Conservation (phyloP, 2,113 vertebrate species). For the Cathartes aura region DNA sequence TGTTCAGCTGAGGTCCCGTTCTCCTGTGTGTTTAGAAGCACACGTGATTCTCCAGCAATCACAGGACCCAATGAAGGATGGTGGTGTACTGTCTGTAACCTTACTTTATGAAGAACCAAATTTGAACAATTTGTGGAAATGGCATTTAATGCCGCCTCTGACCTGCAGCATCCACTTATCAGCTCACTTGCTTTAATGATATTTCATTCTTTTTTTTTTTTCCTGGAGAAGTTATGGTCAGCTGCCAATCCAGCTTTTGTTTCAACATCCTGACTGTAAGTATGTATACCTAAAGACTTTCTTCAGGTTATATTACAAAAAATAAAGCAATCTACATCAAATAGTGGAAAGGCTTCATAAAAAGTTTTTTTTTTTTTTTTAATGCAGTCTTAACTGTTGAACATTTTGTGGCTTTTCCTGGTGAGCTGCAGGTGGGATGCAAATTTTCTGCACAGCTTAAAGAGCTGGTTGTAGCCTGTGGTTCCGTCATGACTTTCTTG, state of each 20-base stretch:
- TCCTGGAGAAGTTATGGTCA: not conserved
- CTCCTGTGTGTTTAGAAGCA: not conserved
- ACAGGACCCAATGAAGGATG: not conserved
- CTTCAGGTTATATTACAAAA: not conserved
- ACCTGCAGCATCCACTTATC: not conserved
- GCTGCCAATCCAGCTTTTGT: not conserved
- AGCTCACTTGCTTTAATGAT: not conserved
- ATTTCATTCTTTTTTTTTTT: not conserved
- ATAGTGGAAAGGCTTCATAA: not conserved
- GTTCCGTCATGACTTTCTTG: not conserved
- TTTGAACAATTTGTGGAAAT: not conserved
- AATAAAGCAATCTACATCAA: not conserved
- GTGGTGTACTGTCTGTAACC: not conserved
- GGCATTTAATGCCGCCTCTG: not conserved
- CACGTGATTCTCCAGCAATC: not conserved
- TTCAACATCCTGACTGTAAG: not conserved
- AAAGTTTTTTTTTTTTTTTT: not conserved
- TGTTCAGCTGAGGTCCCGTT: not conserved
- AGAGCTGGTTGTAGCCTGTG: not conserved
- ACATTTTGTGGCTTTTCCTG: not conserved
- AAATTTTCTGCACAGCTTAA: not conserved
- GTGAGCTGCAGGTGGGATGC: not conserved
- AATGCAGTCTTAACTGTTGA: not conserved
- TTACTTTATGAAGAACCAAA: not conserved
- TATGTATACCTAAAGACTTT: not conserved